Conservation (phyloP, 1,140 invertebrate species). For the Drosophila mauritiana region DNA sequence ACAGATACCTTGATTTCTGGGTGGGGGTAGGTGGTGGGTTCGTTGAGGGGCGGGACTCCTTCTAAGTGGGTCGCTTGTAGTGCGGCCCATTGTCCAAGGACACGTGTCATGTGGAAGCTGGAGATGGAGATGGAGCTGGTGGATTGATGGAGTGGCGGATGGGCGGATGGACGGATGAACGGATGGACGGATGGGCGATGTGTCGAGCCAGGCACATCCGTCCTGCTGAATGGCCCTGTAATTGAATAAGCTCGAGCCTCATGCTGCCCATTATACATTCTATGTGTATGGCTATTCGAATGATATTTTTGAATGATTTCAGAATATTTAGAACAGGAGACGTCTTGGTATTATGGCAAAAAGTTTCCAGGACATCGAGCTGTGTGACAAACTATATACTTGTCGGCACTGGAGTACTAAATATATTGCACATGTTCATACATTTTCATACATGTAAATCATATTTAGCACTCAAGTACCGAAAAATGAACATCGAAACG, state of each 20-base stretch:
- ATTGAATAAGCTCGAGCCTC: constrained; percentile 63
- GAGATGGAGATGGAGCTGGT: too few species aligned
- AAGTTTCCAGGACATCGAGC: constrained; percentile 47
- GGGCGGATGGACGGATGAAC: not conserved
- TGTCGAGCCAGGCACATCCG: not conserved
- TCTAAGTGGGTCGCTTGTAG: constrained; percentile 20
- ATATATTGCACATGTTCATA: too few species aligned
- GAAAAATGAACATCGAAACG: too few species aligned
- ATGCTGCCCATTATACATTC: not conserved
- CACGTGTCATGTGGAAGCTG: constrained; percentile 23
- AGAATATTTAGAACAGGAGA: not conserved
- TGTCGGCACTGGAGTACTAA: too few species aligned
- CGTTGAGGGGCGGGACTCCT: constrained; percentile 5
- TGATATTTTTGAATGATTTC: not conserved
- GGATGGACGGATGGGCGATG: not conserved
- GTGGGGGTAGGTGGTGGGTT: too few species aligned
- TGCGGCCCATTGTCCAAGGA: constrained; percentile 23
- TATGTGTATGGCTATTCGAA: not conserved
- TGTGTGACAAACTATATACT: constrained; percentile 27
- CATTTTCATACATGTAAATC: too few species aligned
- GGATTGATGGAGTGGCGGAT: not conserved
- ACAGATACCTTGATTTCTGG: constrained; percentile 38
- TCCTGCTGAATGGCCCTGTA: constrained; percentile 35
- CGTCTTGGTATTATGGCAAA: constrained; percentile 38
- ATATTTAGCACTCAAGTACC: too few species aligned